phyloP scores from a whole-genome alignment of 2,888 invertebrate genomes.

The Leuctra nigra region DNA sequence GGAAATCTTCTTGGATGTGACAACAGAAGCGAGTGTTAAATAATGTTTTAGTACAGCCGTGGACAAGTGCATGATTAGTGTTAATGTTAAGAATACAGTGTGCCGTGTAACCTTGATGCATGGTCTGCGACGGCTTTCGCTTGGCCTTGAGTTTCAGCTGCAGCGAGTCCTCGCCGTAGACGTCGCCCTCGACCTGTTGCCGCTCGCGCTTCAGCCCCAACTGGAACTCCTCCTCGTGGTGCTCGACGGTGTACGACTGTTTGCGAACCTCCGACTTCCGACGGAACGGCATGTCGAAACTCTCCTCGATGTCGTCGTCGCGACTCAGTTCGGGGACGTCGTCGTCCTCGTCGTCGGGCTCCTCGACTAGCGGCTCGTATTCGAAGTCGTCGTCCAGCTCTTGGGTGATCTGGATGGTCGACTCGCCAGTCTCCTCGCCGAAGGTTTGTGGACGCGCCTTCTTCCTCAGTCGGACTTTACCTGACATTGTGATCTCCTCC shows the following conservation, averaged over 20 bases:
- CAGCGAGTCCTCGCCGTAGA: conserved; percentile 59
- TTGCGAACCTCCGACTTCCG: conserved; percentile 40
- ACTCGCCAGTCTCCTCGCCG: conserved; percentile 69
- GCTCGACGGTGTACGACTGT: conserved; percentile 51
- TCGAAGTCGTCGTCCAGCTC: conserved; percentile 60
- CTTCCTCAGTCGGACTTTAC: conserved; percentile 72
- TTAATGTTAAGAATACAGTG: too few relatives aligned
- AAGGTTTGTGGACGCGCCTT: conserved; percentile 60
- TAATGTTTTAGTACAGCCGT: too few relatives aligned
- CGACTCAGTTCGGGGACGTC: conserved; percentile 5
- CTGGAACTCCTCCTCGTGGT: conserved; percentile 34
- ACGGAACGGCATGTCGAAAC: conserved; percentile 44
- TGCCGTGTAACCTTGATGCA: conserved; percentile 36
- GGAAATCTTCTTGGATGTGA: too few relatives aligned
- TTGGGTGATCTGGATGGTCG: conserved; percentile 61
- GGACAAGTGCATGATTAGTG: too few relatives aligned
- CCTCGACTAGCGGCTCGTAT: conserved; percentile 36
- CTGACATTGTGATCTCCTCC: conserved; percentile 81
- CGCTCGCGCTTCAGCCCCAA: conserved; percentile 42
- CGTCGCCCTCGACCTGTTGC: conserved; percentile 42
- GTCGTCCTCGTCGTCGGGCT: conserved; percentile 28
- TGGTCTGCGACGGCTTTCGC: conserved; percentile 45
- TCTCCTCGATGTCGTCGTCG: conserved; percentile 38
- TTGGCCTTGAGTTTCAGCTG: conserved; percentile 64
- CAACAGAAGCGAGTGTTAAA: too few relatives aligned